Conservation (phyloP, 2,797 vertebrate species). For the Coluber constrictor region DNA sequence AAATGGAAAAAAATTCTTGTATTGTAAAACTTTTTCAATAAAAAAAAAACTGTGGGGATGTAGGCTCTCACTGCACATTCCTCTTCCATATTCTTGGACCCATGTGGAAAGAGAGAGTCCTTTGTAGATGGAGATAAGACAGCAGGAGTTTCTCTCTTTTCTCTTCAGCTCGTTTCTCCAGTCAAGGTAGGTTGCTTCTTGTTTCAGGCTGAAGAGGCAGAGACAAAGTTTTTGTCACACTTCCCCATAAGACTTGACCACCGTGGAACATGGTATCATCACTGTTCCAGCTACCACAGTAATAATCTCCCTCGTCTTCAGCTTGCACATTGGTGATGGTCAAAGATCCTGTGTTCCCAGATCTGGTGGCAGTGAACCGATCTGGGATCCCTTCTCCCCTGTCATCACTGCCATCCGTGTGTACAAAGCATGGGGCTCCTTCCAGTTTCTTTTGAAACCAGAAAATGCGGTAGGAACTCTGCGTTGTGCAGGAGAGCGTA, state of each 20-base stretch:
- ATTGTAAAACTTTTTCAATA: no score
- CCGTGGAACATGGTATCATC: neutral
- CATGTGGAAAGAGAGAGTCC: no score
- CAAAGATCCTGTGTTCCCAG: neutral
- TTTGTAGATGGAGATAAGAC: neutral
- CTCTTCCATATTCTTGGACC: neutral
- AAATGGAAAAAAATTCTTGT: no score
- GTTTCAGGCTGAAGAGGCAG: no score
- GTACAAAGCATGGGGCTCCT: neutral
- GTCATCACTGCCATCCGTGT: accelerated
- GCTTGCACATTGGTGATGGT: neutral
- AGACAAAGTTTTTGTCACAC: neutral
- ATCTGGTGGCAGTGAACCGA: neutral
- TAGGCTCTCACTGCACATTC: neutral
- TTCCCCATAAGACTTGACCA: neutral
- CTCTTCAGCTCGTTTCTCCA: no score
- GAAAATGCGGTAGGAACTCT: neutral
- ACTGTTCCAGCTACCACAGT: neutral
- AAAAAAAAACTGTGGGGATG: no score
- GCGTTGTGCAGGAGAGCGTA: neutral
- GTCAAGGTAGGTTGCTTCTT: no score
- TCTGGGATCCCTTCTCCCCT: neutral
- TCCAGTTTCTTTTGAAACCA: neutral
- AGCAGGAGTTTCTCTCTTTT: no score
- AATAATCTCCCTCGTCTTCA: neutral